Conservation (phyloP, 2,113 vertebrate species). For the Malurus melanocephalus region DNA sequence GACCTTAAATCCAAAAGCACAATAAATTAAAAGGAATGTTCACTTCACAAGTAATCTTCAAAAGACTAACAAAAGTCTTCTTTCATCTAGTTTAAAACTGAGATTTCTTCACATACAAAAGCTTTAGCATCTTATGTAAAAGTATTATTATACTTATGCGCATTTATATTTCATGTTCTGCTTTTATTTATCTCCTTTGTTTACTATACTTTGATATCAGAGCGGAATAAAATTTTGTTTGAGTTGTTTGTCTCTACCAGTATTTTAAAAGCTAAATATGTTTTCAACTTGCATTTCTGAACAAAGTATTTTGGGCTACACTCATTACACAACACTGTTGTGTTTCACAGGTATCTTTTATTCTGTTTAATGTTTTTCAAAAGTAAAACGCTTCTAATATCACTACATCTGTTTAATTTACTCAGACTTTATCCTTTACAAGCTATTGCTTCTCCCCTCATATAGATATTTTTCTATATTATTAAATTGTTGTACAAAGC, state of each 20-base stretch:
- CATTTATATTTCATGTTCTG: not conserved
- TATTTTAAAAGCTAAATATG: not conserved
- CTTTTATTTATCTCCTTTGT: not conserved
- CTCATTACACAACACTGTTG: not conserved
- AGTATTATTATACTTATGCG: not conserved
- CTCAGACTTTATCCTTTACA: not conserved
- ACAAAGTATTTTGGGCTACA: not conserved
- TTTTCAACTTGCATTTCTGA: not conserved
- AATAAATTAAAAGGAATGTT: not conserved
- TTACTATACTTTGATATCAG: not conserved
- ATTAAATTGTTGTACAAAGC: not conserved
- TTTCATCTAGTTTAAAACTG: not conserved
- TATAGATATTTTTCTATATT: not conserved
- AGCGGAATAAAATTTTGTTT: not conserved
- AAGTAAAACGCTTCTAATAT: not conserved
- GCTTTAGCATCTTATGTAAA: not conserved
- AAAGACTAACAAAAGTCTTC: not conserved
- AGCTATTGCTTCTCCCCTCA: not conserved
- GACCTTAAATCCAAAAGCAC: not conserved
- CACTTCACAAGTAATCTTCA: not conserved
- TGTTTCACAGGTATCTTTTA: not conserved
- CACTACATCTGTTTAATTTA: not conserved
- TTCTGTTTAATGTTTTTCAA: not conserved
- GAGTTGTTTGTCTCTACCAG: not conserved
- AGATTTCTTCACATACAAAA: not conserved